These are phyloP conservation scores for Drosophila phalerata DNA, from an alignment of 2,888 invertebrate genomes.

Conservation along the genomic window DNA sequence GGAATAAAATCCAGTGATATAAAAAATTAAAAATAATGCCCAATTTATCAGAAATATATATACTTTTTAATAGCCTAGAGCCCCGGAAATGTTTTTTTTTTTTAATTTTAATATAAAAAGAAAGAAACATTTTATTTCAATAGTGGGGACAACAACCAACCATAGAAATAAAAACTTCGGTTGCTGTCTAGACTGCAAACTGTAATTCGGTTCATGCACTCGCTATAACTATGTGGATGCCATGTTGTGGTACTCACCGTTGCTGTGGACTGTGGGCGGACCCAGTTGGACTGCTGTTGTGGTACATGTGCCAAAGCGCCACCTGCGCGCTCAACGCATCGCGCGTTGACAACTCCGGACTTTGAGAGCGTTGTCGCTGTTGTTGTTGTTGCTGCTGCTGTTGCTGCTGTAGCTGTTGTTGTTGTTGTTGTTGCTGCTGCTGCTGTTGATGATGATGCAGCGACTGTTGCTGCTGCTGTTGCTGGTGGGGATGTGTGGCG, in stretches of 20 bases:
- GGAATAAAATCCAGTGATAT: no score
- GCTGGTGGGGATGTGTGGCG: slow-evolving; percentile 63
- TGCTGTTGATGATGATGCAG: slow-evolving; percentile 78
- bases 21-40: no score
- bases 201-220: slow-evolving; percentile 5
- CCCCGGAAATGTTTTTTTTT: no score
- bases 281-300: slow-evolving; percentile 88
- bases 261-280: slow-evolving; percentile 86
- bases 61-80: no score
- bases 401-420: slow-evolving; percentile 67
- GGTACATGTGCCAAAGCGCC: slow-evolving; percentile 93
- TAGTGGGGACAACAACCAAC: no score
- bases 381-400: slow-evolving; percentile 45
- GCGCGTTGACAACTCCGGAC: slow-evolving; percentile 85
- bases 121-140: no score
- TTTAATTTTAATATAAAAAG: no score
- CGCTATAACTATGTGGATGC: slow-evolving; percentile 2
- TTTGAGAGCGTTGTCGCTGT: slow-evolving; percentile 82
- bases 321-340: slow-evolving; percentile 89
- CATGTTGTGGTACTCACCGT: slow-evolving; percentile 76
- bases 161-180: background rate
- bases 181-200: slow-evolving; percentile 39
- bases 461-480: slow-evolving; percentile 57
- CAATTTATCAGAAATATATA: no score
- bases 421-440: slow-evolving; percentile 70